phyloP scores from a whole-genome alignment of 2,113 vertebrate genomes.

The Erythrocercus mccallii region DNA sequence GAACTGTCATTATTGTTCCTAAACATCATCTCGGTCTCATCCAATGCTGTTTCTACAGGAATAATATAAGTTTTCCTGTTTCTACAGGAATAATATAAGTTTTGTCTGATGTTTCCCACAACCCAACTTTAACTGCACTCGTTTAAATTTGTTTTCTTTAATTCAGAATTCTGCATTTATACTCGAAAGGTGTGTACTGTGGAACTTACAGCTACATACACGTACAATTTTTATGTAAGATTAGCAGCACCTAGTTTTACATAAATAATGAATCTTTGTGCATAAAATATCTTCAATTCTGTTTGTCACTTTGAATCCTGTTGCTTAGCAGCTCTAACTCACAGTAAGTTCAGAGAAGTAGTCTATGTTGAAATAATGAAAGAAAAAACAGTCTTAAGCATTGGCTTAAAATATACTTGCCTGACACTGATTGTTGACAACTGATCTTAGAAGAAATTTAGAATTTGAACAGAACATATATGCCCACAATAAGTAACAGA shows the following conservation, averaged over 20 bases:
- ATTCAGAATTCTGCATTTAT: background rate
- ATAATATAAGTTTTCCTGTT: background rate
- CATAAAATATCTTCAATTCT: background rate
- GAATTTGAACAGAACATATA: background rate
- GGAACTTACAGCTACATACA: background rate
- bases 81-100: background rate
- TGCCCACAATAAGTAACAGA: background rate
- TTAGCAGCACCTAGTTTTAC: background rate
- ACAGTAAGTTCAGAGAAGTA: background rate
- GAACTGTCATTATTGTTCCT: background rate
- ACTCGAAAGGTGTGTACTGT: background rate
- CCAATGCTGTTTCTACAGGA: background rate
- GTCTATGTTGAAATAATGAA: background rate
- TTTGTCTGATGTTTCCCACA: background rate
- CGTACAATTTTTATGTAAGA: background rate
- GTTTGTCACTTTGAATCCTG: background rate
- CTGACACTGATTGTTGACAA: background rate
- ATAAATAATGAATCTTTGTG: background rate
- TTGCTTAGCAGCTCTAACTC: background rate
- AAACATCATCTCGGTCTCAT: background rate
- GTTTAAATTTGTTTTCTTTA: background rate
- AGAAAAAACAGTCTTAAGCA: background rate
- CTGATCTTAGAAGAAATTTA: background rate
- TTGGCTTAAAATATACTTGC: background rate
- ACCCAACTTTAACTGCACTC: background rate